Conservation (phyloP, 1,140 invertebrate genomes). For the Megathymus violae region DNA sequence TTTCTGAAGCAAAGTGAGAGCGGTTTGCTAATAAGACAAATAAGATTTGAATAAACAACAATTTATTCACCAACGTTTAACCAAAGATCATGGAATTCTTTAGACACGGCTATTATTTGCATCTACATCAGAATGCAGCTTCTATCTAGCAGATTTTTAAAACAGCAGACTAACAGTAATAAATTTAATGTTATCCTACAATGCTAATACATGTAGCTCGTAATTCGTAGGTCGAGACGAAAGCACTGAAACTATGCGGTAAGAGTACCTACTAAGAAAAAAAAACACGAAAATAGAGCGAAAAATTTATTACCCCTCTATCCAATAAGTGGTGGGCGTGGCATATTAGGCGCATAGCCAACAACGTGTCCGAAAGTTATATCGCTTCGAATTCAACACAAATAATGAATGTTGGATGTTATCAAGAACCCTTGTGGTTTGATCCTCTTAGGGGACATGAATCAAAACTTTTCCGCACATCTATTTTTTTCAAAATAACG, state of each 20-base stretch:
- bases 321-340: constrained; percentile 57
- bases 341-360: constrained; percentile 67
- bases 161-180: background rate
- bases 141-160: background rate
- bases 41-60: no score
- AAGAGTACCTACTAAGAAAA: constrained; percentile 29
- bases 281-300: constrained; percentile 53
- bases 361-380: constrained; percentile 63
- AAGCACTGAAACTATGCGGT: constrained; percentile 8
- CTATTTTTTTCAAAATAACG: no score
- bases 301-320: constrained; percentile 57
- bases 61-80: no score
- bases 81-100: no score
- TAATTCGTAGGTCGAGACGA: constrained; percentile 12
- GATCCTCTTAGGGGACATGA: no score
- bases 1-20: no score
- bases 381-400: constrained; percentile 53
- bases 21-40: no score
- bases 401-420: constrained; percentile 32
- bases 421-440: background rate
- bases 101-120: no score
- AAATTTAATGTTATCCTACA: constrained; percentile 19
- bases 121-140: background rate
- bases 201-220: constrained; percentile 9
- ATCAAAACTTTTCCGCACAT: no score